Evolutionary conservation across 2,888 invertebrate species (phyloP).

Genomic region (Podabrus alpinus): DNA sequence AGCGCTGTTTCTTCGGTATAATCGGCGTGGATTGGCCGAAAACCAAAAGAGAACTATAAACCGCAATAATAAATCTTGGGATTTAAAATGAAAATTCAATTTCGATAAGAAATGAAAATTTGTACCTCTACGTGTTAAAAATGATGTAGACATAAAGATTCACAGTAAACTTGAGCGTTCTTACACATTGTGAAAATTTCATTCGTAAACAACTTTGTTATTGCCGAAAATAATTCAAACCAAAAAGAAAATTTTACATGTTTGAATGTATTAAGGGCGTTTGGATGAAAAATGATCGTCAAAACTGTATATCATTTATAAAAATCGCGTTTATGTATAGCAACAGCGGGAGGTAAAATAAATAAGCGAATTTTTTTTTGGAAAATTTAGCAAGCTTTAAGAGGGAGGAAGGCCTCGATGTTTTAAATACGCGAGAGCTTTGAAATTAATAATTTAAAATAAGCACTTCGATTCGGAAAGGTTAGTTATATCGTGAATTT

Average conservation of each 20-base stretch:
- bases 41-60: too few species aligned
- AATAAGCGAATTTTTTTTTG: conserved; percentile 11
- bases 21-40: background rate
- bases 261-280: conserved; percentile 26
- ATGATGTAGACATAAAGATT: background rate
- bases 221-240: background rate
- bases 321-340: conserved; percentile 23
- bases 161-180: background rate
- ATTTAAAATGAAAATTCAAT: too few species aligned
- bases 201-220: background rate
- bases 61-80: background rate
- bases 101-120: background rate
- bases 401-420: background rate
- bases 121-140: background rate
- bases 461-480: conserved; percentile 9
- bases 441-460: conserved; percentile 15
- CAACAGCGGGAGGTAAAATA: conserved; percentile 22
- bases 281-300: conserved; percentile 25
- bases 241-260: conserved; percentile 22
- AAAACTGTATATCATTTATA: conserved; percentile 27
- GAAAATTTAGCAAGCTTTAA: background rate
- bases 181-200: background rate
- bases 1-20: background rate
- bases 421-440: conserved; percentile 9
- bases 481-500: conserved; percentile 43